Evolutionary conservation across 2,888 invertebrate species (phyloP).

Genomic region (Melanotus villosus): DNA sequence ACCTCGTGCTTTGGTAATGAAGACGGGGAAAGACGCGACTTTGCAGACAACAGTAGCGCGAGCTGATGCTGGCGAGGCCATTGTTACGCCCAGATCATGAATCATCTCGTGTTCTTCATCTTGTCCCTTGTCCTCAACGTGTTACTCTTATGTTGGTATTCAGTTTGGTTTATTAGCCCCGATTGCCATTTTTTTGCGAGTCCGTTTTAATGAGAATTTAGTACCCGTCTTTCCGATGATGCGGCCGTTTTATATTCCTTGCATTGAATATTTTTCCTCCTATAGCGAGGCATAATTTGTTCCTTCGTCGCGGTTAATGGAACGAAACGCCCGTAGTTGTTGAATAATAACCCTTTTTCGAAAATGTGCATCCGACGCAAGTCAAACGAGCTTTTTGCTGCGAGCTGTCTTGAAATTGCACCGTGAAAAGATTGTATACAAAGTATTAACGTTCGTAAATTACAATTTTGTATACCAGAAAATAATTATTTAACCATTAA

Average conservation of each 20-base stretch:
- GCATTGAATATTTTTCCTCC: slow-evolving; percentile 28
- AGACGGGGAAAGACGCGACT: slow-evolving; percentile 37
- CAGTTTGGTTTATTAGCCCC: slow-evolving; percentile 25
- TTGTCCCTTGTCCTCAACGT: slow-evolving; percentile 37
- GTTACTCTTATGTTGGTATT: slow-evolving; percentile 28
- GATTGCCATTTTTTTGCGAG: slow-evolving; percentile 30
- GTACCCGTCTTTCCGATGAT: slow-evolving; percentile 19
- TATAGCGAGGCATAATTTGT: slow-evolving; percentile 13
- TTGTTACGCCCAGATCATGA: slow-evolving; percentile 56
- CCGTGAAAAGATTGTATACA: background rate
- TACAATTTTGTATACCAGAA: too few relatives aligned
- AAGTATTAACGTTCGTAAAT: background rate
- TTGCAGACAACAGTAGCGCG: slow-evolving; percentile 51
- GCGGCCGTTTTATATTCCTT: slow-evolving; percentile 25
- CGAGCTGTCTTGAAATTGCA: slow-evolving; percentile 11
- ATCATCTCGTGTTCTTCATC: slow-evolving; percentile 53
- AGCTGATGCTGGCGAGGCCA: slow-evolving; percentile 50
- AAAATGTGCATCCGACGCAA: background rate
- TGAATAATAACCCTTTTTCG: slow-evolving; percentile 23
- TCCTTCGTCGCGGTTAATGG: background rate
- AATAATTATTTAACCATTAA: too few relatives aligned
- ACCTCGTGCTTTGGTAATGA: slow-evolving; percentile 35
- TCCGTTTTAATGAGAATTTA: slow-evolving; percentile 42
- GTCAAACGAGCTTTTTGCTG: slow-evolving; percentile 15
- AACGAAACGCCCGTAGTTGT: slow-evolving; percentile 16